Percentiles rank a stretch among this genome's conserved stretches.
Conservation (phyloP, 1,140 invertebrate species). For the Belonocnema kinseyi region DNA sequence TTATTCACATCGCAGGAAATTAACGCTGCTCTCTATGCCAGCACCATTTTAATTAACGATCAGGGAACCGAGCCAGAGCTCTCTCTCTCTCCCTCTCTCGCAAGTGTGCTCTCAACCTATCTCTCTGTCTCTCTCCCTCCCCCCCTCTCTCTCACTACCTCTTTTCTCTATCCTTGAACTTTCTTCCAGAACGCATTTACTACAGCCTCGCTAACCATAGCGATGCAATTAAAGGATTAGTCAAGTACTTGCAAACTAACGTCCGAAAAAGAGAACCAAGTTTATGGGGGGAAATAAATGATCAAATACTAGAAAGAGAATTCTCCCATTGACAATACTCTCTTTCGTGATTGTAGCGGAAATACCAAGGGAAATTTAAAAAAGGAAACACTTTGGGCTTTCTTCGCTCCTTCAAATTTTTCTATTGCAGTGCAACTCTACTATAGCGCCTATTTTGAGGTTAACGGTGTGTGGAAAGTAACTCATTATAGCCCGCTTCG, state of each 20-base stretch:
- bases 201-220: conserved; percentile 66
- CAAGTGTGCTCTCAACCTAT: too few relatives aligned
- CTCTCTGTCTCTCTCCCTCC: neutral
- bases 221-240: conserved; percentile 70
- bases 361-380: conserved; percentile 3
- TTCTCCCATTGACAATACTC: neutral
- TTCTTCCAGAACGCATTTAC: conserved; percentile 41
- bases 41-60: conserved; percentile 63
- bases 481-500: too few relatives aligned
- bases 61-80: conserved; percentile 37
- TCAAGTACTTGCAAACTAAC: conserved; percentile 36
- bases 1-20: conserved; percentile 16
- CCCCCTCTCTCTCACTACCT: too few relatives aligned
- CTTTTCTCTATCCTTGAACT: neutral
- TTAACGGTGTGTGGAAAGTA: too few relatives aligned
- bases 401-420: neutral
- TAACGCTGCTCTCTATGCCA: conserved; percentile 27
- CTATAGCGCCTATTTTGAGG: too few relatives aligned
- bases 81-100: neutral
- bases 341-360: neutral
- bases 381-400: neutral
- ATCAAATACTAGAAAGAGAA: conserved; percentile 8
- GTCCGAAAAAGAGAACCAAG: neutral
- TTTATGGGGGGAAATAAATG: neutral
- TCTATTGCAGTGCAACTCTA: too few relatives aligned